Conservation (phyloP, 2,113 vertebrate genomes). For the Speoplatyrhinus poulsoni region DNA sequence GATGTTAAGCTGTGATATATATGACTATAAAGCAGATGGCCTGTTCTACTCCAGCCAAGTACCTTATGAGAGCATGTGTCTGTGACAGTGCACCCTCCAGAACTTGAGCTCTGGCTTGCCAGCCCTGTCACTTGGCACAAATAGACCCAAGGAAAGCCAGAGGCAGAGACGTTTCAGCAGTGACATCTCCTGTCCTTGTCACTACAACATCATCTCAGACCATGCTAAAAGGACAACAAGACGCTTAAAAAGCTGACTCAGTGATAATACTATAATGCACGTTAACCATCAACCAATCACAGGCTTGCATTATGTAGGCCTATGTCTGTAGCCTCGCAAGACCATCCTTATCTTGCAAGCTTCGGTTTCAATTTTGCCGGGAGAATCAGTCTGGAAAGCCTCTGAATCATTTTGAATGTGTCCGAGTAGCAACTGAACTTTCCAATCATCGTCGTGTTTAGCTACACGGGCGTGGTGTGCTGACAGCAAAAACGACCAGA, state of each 20-base stretch:
- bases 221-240: neutral
- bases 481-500: too few relatives aligned
- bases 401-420: too few relatives aligned
- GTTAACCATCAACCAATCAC: too few relatives aligned
- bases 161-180: conserved; percentile 16
- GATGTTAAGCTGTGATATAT: conserved; percentile 5
- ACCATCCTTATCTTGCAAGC: too few relatives aligned
- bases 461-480: too few relatives aligned
- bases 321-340: too few relatives aligned
- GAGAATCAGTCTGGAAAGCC: too few relatives aligned
- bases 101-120: conserved; percentile 20
- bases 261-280: neutral
- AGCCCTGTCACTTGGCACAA: conserved; percentile 19
- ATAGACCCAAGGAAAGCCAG: conserved; percentile 18
- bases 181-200: neutral
- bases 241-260: neutral
- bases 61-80: conserved; percentile 1
- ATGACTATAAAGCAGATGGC: conserved; percentile 2
- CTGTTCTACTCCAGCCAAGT: neutral
- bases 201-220: neutral
- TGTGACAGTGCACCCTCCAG: conserved; percentile 6
- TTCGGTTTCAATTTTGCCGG: too few relatives aligned
- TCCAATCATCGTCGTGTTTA: too few relatives aligned
- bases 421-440: too few relatives aligned
- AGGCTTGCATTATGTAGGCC: too few relatives aligned